Percentiles rank a stretch among this genome's conserved stretches.
These are phyloP conservation scores for Pogonophryne albipinna DNA, from an alignment of 2,797 vertebrate species.

Conservation along the genomic window DNA sequence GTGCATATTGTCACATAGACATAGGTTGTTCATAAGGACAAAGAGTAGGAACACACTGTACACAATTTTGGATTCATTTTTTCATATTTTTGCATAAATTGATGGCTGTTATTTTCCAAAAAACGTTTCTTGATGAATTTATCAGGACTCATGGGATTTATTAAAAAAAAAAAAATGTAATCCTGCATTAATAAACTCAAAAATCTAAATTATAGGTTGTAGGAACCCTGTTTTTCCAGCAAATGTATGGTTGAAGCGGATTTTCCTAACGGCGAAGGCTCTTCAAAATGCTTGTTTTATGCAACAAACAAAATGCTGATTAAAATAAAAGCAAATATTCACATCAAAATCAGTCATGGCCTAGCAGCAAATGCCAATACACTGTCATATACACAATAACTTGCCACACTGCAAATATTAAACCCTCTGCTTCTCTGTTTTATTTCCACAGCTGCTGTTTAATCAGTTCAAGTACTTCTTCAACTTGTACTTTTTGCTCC, in stretches of 20 bases:
- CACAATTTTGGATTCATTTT: not conserved
- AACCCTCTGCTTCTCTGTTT: conserved; percentile 23
- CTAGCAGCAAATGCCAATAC: not conserved
- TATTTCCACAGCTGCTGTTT: conserved; percentile 90
- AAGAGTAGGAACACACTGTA: not conserved
- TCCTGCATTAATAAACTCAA: no score
- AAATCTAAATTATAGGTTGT: no score
- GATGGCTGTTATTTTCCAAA: not conserved
- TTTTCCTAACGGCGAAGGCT: not conserved
- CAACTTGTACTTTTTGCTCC: conserved; percentile 96
- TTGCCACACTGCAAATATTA: not conserved
- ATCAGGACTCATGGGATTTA: no score
- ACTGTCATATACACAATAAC: not conserved
- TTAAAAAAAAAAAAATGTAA: no score
- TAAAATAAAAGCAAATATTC: not conserved
- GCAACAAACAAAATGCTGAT: not conserved
- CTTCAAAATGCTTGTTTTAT: not conserved
- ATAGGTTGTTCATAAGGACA: not conserved
- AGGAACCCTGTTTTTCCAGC: no score
- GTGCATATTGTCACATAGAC: conserved; percentile 13
- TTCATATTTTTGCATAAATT: not conserved
- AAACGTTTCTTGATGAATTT: not conserved
- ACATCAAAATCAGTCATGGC: not conserved
- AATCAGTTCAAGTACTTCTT: conserved; percentile 99
- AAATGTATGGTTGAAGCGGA: no score